These are phyloP conservation scores for Tyria jacobaeae DNA, from an alignment of 2,888 invertebrate genomes.

Conservation along the genomic window DNA sequence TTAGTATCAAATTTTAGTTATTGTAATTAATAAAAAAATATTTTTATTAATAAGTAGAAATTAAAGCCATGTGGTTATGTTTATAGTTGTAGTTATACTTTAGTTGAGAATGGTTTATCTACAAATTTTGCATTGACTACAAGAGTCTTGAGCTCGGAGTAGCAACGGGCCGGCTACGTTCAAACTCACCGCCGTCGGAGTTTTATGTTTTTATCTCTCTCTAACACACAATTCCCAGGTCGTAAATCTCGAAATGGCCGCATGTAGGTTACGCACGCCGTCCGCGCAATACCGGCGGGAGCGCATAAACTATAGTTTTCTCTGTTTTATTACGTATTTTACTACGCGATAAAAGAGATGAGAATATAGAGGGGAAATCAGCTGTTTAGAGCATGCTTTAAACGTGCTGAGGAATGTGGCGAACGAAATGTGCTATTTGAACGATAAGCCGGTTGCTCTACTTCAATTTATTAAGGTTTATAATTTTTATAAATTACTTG, in stretches of 20 bases:
- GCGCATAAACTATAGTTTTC: constrained; percentile 86
- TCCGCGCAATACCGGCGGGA: constrained; percentile 81
- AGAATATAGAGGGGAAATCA: constrained; percentile 83
- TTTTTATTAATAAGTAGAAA: not conserved
- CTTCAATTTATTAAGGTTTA: constrained; percentile 50
- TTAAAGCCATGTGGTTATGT: not conserved
- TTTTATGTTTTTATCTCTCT: constrained; percentile 84
- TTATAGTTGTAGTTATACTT: constrained; percentile 15
- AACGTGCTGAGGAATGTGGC: constrained; percentile 86
- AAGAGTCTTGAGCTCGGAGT: constrained; percentile 73
- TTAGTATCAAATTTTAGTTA: constrained; percentile 10
- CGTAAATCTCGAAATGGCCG: constrained; percentile 88
- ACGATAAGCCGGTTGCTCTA: constrained; percentile 71
- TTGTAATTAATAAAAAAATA: not conserved
- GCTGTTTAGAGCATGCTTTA: constrained; percentile 86
- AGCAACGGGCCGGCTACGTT: constrained; percentile 75
- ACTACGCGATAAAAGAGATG: constrained; percentile 83
- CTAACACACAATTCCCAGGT: constrained; percentile 87
- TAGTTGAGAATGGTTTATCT: constrained; percentile 40
- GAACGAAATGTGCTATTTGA: constrained; percentile 79
- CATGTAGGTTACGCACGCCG: constrained; percentile 87
- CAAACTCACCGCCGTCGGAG: constrained; percentile 78
- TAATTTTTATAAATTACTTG: not conserved
- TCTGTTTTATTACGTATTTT: constrained; percentile 86
- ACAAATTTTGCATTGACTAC: constrained; percentile 64